Base-by-base conservation (phyloP, 2,113 vertebrate genomes). In the Ancistrus triradiatus region DNA sequence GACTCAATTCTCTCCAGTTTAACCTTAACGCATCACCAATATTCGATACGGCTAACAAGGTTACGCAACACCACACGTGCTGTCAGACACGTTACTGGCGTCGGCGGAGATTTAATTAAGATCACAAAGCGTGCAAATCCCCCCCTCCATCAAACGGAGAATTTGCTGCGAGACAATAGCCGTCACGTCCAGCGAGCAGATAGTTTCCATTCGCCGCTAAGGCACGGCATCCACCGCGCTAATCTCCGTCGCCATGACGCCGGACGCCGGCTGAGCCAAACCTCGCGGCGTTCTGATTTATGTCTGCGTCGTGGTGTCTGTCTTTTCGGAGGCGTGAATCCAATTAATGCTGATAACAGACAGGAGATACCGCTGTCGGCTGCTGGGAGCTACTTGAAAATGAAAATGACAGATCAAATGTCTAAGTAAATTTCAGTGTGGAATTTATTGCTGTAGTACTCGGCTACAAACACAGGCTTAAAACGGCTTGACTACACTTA, bases 21-120 rank as follows among this genome's bases (percentile, higher is more conserved):
- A 3, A 4, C 28, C 4, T 5, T 2, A 37, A 37, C 9, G 35
- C 35, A n/a, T 37, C 9, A 7, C 35, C 14, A 37, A 9, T 37
- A 37, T 37, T 4, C 14, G 35, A 37, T 37, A 37, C 2, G 35
- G 35, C 35, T 37, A 75, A 77, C 83, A 80, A 87, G 81, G 89
- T 92, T 91, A 91, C 61, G 86, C 92, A 92, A 92, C 83, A 62
- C 77, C 83, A 86, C 86, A 85, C 86, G 77, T 86, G 89, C 38
- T n/a, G 91, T 92, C 86, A 91, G 90, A 90, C 85, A 86, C 83
- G 81, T 89, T 90, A 91, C 92, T 93, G 88, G 85, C 92, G 88
- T 88, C 86, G 81, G 86, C 87, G 90, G 90, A 94, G 91, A 94
- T 96, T 95, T 97, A 95, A 98, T 95, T 97, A 93, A 92, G 92